phyloP scores from a whole-genome alignment of 2,113 vertebrate genomes.

The Tautogolabrus adspersus region DNA sequence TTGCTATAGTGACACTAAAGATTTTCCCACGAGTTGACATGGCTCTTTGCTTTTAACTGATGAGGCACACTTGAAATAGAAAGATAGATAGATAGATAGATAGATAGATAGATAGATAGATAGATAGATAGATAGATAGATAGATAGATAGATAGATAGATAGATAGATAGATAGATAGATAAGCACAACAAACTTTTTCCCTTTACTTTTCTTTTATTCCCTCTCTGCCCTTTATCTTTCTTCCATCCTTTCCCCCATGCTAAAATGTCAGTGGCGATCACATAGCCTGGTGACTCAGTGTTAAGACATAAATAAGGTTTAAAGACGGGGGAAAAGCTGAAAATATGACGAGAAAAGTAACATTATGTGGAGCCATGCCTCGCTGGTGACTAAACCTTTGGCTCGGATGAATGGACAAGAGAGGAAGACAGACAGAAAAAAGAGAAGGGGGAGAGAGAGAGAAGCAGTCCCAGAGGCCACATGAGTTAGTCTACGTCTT shows the following conservation, averaged over 20 bases:
- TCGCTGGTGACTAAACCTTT: constrained; percentile 74
- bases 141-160: not conserved
- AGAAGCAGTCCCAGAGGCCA: constrained; percentile 69
- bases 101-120: not conserved
- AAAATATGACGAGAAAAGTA: constrained; percentile 72
- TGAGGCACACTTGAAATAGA: not conserved
- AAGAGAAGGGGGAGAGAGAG: constrained; percentile 46
- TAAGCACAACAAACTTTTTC: constrained; percentile 9
- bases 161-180: not conserved
- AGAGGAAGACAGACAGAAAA: constrained; percentile 27
- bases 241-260: constrained; percentile 20
- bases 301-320: constrained; percentile 69
- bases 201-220: not conserved
- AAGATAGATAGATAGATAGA: not conserved
- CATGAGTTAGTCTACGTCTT: constrained; percentile 63
- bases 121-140: not conserved
- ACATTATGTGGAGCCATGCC: constrained; percentile 66
- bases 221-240: not conserved
- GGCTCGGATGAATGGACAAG: constrained; percentile 43
- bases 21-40: constrained; percentile 69
- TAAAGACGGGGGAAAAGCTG: constrained; percentile 20
- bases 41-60: not conserved
- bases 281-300: constrained; percentile 70
- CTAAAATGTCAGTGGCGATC: constrained; percentile 69
- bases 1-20: constrained; percentile 41